Base-by-base conservation (phyloP, 2,113 vertebrate species). In the Rhabdornis inornatus region DNA sequence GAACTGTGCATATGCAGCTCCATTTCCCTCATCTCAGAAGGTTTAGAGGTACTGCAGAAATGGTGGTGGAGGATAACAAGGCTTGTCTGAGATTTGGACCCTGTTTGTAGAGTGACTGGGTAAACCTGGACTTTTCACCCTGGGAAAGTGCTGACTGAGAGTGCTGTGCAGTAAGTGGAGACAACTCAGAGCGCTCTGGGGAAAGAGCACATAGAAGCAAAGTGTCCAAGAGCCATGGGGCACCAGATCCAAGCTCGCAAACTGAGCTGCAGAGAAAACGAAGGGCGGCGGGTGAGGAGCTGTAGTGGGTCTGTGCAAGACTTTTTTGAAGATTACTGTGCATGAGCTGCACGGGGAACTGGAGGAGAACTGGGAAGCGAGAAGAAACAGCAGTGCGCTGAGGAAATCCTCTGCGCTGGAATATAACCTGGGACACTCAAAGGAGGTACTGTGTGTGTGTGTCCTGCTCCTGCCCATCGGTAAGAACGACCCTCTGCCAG, bases 381-480 rank as follows among this genome's bases (percentile, higher is more conserved):
- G 35, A 10, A 50, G 27, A 11, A 33, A 63, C 47, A 37, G 27
- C 40, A 15, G 7, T 0, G 2, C 23, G 17, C 63, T 56, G 30
- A 14, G 31, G 30, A 76, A 60, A 49, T 5, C 39, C 25, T 11
- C 16, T 7, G 15, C 4, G 30, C 40, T 56, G 23, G 13, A 47
- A 47, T 1, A 63, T 13, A 7, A 5, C 6, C 16, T 7, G 40
- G 16, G 19, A 60, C 4, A 4, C 53, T 11, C 28, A 27, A 10
- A 8, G 30, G 39, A 53, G 19, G 14, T 7, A 22, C 0, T 1
- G 9, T 1, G 27, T 3, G 4, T 2, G 11, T 2, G 8, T 3
- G 4, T 8, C 42, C 49, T 12, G 10, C 5, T 40, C 42, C 11
- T 24, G 74, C 60, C 49, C 21, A 2, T 15, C 35, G 3, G 6